A percentile compares a stretch with the other conserved stretches of the same genome.
Conservation (phyloP, 1,140 invertebrate genomes). For the Bathynomus jamesi region DNA sequence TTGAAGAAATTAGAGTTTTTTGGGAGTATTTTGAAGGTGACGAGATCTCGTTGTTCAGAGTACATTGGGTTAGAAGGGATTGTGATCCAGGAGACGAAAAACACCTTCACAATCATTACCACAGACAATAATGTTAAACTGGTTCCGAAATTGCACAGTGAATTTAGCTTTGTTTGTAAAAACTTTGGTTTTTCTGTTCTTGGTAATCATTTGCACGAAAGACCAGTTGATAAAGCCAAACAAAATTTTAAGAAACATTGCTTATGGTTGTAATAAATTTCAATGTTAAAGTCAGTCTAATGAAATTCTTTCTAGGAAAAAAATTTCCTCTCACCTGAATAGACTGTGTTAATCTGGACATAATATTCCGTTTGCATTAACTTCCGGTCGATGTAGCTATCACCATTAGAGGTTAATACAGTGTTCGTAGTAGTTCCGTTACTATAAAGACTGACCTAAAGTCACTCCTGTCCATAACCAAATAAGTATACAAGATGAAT, state of each 20-base stretch:
- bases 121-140: constrained; percentile 27
- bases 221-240: constrained; percentile 29
- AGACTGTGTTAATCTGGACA: too few relatives aligned
- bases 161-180: constrained; percentile 31
- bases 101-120: constrained; percentile 24
- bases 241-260: constrained; percentile 33
- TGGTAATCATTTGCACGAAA: constrained; percentile 31
- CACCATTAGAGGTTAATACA: too few relatives aligned
- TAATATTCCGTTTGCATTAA: too few relatives aligned
- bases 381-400: too few relatives aligned
- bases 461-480: too few relatives aligned
- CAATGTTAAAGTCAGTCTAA: too few relatives aligned
- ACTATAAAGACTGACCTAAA: too few relatives aligned
- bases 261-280: constrained; percentile 29
- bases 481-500: too few relatives aligned
- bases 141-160: constrained; percentile 29
- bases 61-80: constrained; percentile 22
- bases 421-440: too few relatives aligned
- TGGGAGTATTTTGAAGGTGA: constrained; percentile 25
- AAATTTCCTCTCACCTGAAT: too few relatives aligned
- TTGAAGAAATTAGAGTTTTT: constrained; percentile 32
- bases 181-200: constrained; percentile 22
- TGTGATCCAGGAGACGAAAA: constrained; percentile 33
- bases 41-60: constrained; percentile 23
- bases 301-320: too few relatives aligned